Conservation (phyloP, 2,797 vertebrate species). For the Leptodactylus fallax region DNA sequence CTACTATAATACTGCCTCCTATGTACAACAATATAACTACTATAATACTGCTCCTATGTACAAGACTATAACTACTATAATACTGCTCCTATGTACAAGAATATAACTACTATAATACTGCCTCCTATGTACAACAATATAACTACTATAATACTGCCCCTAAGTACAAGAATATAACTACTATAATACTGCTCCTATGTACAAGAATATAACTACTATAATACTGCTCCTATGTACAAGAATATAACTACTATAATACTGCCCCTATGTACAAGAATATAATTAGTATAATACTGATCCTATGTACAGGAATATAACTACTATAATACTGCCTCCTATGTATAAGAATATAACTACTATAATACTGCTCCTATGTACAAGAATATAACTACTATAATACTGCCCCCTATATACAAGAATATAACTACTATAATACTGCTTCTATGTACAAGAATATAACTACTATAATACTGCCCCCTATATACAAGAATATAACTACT, state of each 20-base stretch:
- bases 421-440: no score
- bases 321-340: no score
- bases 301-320: no score
- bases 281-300: background rate
- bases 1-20: slow-evolving; percentile 7
- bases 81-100: background rate
- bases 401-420: background rate
- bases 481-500: no score
- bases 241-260: no score
- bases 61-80: slow-evolving; percentile 1
- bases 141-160: background rate
- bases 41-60: slow-evolving; percentile 7
- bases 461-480: slow-evolving; percentile 8
- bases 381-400: background rate
- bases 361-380: background rate
- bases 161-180: slow-evolving; percentile 1
- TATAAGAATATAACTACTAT: slow-evolving; percentile 13
- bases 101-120: no score
- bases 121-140: no score
- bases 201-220: slow-evolving; percentile 16
- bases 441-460: slow-evolving; percentile 1
- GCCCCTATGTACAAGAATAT: background rate
- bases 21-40: slow-evolving; percentile 6
- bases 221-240: background rate
- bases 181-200: background rate